These are phyloP conservation scores for Octodon degus DNA, from an alignment of 2,113 vertebrate species.

Conservation along the genomic window DNA sequence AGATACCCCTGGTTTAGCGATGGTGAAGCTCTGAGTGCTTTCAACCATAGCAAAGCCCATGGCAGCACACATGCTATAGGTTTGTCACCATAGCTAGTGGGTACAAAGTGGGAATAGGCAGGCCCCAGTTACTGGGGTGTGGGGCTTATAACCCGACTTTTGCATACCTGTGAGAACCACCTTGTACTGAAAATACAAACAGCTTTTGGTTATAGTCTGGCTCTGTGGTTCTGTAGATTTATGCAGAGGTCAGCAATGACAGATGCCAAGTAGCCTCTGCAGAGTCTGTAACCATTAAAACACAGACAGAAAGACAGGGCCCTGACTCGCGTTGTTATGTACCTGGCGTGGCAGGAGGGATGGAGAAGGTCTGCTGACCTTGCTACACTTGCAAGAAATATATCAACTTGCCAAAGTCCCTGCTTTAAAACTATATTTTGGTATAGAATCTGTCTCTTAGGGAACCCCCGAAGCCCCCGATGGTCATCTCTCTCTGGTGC, in stretches of 20 bases:
- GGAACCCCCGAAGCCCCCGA: fast-evolving
- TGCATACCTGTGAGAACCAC: neutral
- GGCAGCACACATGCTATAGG: fast-evolving
- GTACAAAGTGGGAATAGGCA: neutral
- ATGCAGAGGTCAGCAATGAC: neutral
- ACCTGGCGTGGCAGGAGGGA: neutral
- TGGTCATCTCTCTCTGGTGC: too few relatives aligned
- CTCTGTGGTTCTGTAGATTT: neutral
- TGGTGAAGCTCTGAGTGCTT: neutral
- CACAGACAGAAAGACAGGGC: neutral
- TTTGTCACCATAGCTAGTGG: neutral
- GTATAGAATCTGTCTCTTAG: neutral
- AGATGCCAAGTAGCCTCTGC: neutral
- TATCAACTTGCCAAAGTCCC: neutral
- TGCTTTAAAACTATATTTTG: neutral
- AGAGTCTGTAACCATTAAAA: neutral
- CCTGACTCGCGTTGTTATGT: neutral
- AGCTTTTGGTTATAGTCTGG: neutral
- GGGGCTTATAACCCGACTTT: neutral
- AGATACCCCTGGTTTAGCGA: neutral
- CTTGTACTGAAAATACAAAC: neutral
- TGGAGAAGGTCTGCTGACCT: neutral
- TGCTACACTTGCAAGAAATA: too few relatives aligned
- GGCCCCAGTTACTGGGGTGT: too few relatives aligned
- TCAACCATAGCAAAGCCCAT: neutral